Evolutionary conservation across 2,113 vertebrate genomes (phyloP).

Genomic region (Dolichallabes microphthalmus): DNA sequence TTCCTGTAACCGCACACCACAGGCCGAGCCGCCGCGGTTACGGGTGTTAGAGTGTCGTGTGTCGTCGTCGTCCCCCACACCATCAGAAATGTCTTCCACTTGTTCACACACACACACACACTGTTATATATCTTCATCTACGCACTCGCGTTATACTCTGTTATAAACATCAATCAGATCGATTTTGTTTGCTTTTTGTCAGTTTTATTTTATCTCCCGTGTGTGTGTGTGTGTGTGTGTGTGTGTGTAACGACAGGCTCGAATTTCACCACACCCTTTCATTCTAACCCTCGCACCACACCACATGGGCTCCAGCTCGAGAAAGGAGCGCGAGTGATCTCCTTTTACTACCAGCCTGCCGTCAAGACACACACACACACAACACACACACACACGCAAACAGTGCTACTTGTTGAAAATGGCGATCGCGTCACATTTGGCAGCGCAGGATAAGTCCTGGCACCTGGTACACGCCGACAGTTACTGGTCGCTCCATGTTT

Average conservation of each 20-base stretch:
- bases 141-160: too few species aligned
- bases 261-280: conserved; percentile 29
- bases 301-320: neutral
- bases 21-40: too few species aligned
- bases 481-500: conserved; percentile 51
- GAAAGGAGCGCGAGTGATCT: conserved; percentile 10
- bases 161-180: neutral
- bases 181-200: neutral
- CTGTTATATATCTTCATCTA: too few species aligned
- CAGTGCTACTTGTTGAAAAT: conserved; percentile 13
- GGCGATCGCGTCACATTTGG: conserved; percentile 38
- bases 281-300: conserved; percentile 14
- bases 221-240: too few species aligned
- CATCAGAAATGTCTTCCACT: neutral
- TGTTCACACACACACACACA: too few species aligned
- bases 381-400: neutral
- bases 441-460: conserved; percentile 39
- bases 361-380: conserved; percentile 9
- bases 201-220: neutral
- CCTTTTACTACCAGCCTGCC: conserved; percentile 10
- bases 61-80: too few species aligned
- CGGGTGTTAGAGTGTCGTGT: too few species aligned
- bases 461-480: conserved; percentile 51
- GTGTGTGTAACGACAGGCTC: neutral
- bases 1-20: too few species aligned